These are phyloP conservation scores for Hypomecis punctinalis DNA, from an alignment of 2,888 invertebrate species.

Conservation along the genomic window DNA sequence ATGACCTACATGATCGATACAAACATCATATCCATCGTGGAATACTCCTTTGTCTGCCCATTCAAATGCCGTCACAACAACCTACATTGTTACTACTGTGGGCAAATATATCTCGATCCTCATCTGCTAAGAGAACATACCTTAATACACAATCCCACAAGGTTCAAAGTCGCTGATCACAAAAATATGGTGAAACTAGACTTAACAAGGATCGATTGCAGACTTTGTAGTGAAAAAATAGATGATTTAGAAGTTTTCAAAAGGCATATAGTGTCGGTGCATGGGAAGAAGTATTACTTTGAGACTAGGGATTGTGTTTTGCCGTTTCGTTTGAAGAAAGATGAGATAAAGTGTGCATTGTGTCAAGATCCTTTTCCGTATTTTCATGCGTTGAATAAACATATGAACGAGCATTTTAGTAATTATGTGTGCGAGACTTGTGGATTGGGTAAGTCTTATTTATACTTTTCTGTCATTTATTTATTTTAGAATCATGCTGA, in stretches of 20 bases:
- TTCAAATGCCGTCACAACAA: conserved; percentile 78
- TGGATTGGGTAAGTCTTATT: conserved; percentile 60
- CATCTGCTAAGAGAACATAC: conserved; percentile 59
- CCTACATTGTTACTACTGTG: conserved; percentile 74
- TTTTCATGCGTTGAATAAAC: conserved; percentile 76
- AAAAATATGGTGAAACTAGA: conserved; percentile 78
- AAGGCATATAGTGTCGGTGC: conserved; percentile 58
- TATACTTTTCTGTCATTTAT: background rate
- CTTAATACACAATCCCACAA: conserved; percentile 56
- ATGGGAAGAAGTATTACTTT: conserved; percentile 70
- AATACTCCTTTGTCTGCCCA: conserved; percentile 71
- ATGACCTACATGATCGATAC: conserved; percentile 72
- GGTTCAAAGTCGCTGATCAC: conserved; percentile 71
- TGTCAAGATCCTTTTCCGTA: conserved; percentile 66
- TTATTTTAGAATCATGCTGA: no score
- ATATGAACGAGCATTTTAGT: conserved; percentile 77
- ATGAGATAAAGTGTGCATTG: conserved; percentile 66
- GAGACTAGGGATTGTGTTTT: conserved; percentile 66
- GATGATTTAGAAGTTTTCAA: conserved; percentile 66
- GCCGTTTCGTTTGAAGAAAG: conserved; percentile 64
- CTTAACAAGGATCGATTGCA: conserved; percentile 70
- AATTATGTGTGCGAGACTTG: conserved; percentile 78
- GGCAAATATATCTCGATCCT: conserved; percentile 62
- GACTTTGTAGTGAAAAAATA: conserved; percentile 63
- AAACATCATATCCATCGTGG: conserved; percentile 71